These are phyloP conservation scores for Malacoctenus gilli DNA, from an alignment of 2,797 vertebrate genomes.

Conservation along the genomic window DNA sequence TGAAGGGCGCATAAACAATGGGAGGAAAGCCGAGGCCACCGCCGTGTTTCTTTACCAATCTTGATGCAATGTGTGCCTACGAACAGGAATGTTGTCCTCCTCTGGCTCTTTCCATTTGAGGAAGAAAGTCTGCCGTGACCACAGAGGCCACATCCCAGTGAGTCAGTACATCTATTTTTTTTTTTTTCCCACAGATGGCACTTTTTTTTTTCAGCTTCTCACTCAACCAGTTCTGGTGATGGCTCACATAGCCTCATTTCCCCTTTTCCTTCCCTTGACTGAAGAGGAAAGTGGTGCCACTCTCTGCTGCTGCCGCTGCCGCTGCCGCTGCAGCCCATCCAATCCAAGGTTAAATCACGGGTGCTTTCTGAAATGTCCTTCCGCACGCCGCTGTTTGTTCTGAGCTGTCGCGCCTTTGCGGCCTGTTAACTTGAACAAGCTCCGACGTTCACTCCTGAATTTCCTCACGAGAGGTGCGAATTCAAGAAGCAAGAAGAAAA, in stretches of 20 bases:
- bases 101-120: constrained; percentile 3
- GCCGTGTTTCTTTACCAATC: constrained; percentile 20
- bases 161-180: constrained; percentile 22
- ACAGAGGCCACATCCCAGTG: constrained; percentile 20
- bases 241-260: constrained; percentile 49
- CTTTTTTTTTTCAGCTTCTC: constrained; percentile 30
- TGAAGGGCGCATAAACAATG: background rate
- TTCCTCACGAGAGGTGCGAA: constrained; percentile 18
- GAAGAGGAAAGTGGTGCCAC: constrained; percentile 45
- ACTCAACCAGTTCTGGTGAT: constrained; percentile 22
- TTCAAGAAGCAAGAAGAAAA: too few relatives aligned
- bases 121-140: background rate
- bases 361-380: constrained; percentile 59
- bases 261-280: constrained; percentile 58
- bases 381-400: constrained; percentile 32
- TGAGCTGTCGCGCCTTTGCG: constrained; percentile 57
- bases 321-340: constrained; percentile 48
- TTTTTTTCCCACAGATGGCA: constrained; percentile 4
- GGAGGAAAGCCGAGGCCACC: constrained; percentile 19
- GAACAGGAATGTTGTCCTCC: constrained; percentile 19
- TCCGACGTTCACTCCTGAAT: constrained; percentile 39
- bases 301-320: too few relatives aligned
- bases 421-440: constrained; percentile 55
- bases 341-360: constrained; percentile 70
- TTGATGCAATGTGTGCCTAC: constrained; percentile 4